A percentile compares a stretch with the other conserved stretches of the same genome.
Conservation (phyloP, 2,113 vertebrate species). For the Amphiprion percula region DNA sequence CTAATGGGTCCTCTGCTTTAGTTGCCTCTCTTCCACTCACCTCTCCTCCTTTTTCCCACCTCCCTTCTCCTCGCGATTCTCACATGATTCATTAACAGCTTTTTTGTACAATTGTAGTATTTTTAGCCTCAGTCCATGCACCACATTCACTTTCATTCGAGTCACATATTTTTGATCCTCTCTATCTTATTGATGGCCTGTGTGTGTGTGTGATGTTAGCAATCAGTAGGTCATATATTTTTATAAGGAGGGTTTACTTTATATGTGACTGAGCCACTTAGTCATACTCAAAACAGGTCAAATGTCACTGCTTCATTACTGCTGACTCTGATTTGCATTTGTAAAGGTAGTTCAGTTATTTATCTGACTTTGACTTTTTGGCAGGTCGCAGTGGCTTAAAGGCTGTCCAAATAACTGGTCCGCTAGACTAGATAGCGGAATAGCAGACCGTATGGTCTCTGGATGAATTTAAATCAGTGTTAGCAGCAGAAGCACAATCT, state of each 20-base stretch:
- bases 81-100: slow-evolving; percentile 67
- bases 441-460: slow-evolving; percentile 47
- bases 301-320: slow-evolving; percentile 25
- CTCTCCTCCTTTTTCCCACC: slow-evolving; percentile 42
- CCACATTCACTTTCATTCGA: slow-evolving; percentile 16
- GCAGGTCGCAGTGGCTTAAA: slow-evolving; percentile 40
- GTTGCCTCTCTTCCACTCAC: slow-evolving; percentile 54
- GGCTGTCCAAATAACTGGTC: slow-evolving; percentile 58
- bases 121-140: slow-evolving; percentile 53
- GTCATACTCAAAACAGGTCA: slow-evolving; percentile 36
- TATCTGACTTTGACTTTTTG: slow-evolving; percentile 45
- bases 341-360: not conserved
- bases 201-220: slow-evolving; percentile 11
- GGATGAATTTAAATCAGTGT: slow-evolving; percentile 46
- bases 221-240: slow-evolving; percentile 32
- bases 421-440: slow-evolving; percentile 55
- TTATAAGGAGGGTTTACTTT: not conserved
- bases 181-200: slow-evolving; percentile 10
- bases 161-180: slow-evolving; percentile 29
- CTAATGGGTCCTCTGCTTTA: slow-evolving; percentile 63
- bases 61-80: slow-evolving; percentile 36
- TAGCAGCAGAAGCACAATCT: slow-evolving; percentile 50
- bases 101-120: slow-evolving; percentile 52
- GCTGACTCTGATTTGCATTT: slow-evolving; percentile 7
- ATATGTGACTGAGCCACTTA: not conserved